Base-by-base conservation (phyloP, 2,113 vertebrate genomes). In the Bubo bubo region DNA sequence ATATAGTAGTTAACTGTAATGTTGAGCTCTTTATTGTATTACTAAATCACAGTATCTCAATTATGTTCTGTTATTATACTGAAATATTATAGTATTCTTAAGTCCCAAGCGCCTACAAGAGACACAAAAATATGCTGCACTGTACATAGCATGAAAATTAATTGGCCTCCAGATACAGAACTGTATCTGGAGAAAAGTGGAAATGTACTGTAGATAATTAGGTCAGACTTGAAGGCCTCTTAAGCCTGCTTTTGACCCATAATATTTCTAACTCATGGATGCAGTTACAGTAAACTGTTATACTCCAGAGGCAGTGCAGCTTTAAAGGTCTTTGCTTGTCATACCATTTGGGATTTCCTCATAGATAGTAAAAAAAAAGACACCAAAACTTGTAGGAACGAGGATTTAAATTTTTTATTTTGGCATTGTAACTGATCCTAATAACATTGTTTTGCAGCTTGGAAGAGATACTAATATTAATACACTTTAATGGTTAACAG, bases 191-290 rank as follows among this genome's bases (percentile, higher is more conserved):
- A 94, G 45, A 86, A 86, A 83, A 88, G 86, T 84, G 63, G 72
- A 86, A 94, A 73, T 88, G 62, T 79, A 55, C 64, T 92, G 63
- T 27, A 93, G 63, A 80, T 96, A 91, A 91, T 95, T 79, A 84
- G 88, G 67, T 95, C 75, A 71, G 73, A 82, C 75, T 94, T 64
- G 47, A 87, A 23, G 80, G 88, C 34, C 20, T 86, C 35, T 62
- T 73, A 90, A 95, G 82, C 49, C 89, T 73, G 81, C 34, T 88
- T 91, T 93, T 91, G 75, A 92, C 60, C 91, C 55, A 66, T 63
- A 68, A 41, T 86, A 77, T 81, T 95, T 96, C 91, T 76, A 73
- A 90, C 67, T 95, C 62, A 84, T 68, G 35, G 43, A 84, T 35
- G 28, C 67, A 47, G 58, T 72, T 81, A 80, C 82, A 92, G 71